Evolutionary conservation across 2,113 vertebrate species (phyloP), one percentile per base, ranked within the genome.

Genomic region (Lepus americanus): DNA sequence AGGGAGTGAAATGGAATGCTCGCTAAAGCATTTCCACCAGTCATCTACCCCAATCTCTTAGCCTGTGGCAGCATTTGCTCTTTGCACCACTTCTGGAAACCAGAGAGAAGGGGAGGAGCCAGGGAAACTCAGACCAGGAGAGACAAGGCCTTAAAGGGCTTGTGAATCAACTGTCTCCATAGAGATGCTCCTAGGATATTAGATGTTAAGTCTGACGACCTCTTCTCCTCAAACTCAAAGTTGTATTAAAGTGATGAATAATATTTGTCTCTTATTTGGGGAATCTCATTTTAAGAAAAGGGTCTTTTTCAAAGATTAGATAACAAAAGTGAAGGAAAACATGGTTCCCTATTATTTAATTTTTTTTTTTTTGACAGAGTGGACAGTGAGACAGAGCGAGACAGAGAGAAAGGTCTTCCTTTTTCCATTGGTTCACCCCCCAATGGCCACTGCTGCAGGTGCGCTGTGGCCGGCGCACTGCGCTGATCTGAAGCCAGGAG

Each of bases 261-360:
- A 31, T 39, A 83, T 49, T 51, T 61, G 51, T 11, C 22, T 85
- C 55, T 78, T 67, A 76, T 27, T 44, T 86, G 78, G 27, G 19
- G 64, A 66, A 31, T 55, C 19, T 84, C 51, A 63, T 72, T 74
- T 70, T 89, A 76, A 93, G 49, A 33, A 74, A 93, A 95, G 77
- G 2, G 9, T 55, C 11, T 66, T 67, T 88, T 87, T 51, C 3
- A 88, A 94, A 95, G 14, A 70, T 49, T 59, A 78, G 25, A 17
- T 69, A 70, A 74, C 4, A 79, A 51, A 80, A n/a, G 17, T 44
- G 20, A 77, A 72, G 6, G 80, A 77, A 90, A 82, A 3, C 39
- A 36, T 13, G 27, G 78, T 12, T 94, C 33, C 29, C 44, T 44
- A 44, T 44, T 44, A 44, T 44, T 44, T 44, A 44, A 44, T 39